Base-by-base conservation (phyloP, 2,888 invertebrate species). In the Altica lythri region DNA sequence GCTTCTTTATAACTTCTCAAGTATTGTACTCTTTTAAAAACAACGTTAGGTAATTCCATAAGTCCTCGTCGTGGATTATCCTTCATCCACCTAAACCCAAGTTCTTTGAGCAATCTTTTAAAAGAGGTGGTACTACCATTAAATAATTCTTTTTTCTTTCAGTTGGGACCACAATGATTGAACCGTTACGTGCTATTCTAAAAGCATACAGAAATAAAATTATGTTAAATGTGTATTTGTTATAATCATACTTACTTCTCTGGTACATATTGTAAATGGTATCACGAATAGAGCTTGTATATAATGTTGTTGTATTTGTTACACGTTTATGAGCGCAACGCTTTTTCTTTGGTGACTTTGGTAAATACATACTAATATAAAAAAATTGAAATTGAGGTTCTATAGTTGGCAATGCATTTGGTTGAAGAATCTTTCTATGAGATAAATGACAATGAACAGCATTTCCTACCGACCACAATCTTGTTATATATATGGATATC, bases 31-130 rank as follows among this genome's bases (percentile, higher is more conserved):
- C 43, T 13, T 32, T 50, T 50, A 5, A 44, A 12, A 27, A 35
- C 44, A 22, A 44, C 22, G 14, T 45, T n/a, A 6, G 37, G 34
- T 16, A 34, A 25, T 52, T 52, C 45, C 13, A 45, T 52, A 10
- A 49, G 18, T 12, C 19, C 42, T 19, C 53, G 25, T 32, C 47
- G 18, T 5, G 30, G 38, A 32, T 53, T 18, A 42, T 47, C 46
- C 19, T 53, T 53, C 14, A 29, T 38, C 34, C 19, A 53, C 12
- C 38, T 38, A 38, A 46, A 53, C 29, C 8, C 10, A 32, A 32
- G 32, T 32, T 32, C 4, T 3, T 32, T 32, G 32, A 32, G 32
- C 32, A 32, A 32, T 32, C 10, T 32, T 10, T 13, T 13, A 6
- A 32, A 32, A 32, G 32, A 32, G 13, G 32, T 32, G 32, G 32